A percentile compares a stretch with the other conserved stretches of the same genome.
Conservation (phyloP, 1,140 invertebrate species). For the Teleopsis dalmanni region DNA sequence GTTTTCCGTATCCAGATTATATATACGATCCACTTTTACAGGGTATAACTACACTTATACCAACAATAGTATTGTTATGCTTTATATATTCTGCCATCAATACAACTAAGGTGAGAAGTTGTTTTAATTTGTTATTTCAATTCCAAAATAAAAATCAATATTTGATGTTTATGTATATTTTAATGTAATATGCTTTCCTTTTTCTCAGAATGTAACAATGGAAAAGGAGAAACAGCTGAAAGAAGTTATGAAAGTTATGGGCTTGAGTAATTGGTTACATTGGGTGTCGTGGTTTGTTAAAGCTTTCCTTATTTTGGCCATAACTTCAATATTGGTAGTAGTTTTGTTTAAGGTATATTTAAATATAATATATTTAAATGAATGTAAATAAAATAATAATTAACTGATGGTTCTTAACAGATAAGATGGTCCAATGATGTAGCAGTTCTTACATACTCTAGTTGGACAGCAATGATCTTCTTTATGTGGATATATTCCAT, state of each 20-base stretch:
- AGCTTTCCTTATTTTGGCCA: constrained; percentile 60
- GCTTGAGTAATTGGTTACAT: constrained; percentile 70
- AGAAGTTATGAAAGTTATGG: constrained; percentile 87
- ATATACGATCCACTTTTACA: constrained; percentile 61
- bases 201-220: constrained; percentile 48
- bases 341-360: constrained; percentile 49
- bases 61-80: constrained; percentile 68
- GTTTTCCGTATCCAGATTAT: constrained; percentile 70
- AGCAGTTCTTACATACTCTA: constrained; percentile 34
- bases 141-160: too few species aligned
- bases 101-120: constrained; percentile 52
- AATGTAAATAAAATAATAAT: not conserved
- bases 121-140: not conserved
- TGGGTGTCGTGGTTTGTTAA: constrained; percentile 79
- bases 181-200: not conserved
- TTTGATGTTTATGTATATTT: too few species aligned
- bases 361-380: not conserved
- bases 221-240: constrained; percentile 61
- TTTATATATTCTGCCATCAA: constrained; percentile 72
- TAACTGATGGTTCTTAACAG: not conserved
- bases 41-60: constrained; percentile 62
- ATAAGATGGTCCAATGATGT: constrained; percentile 22
- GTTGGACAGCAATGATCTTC: constrained; percentile 46
- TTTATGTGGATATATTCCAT: constrained; percentile 49
- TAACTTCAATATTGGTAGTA: constrained; percentile 53